phyloP scores from a whole-genome alignment of 2,888 invertebrate species.

The Tribolium freemani region DNA sequence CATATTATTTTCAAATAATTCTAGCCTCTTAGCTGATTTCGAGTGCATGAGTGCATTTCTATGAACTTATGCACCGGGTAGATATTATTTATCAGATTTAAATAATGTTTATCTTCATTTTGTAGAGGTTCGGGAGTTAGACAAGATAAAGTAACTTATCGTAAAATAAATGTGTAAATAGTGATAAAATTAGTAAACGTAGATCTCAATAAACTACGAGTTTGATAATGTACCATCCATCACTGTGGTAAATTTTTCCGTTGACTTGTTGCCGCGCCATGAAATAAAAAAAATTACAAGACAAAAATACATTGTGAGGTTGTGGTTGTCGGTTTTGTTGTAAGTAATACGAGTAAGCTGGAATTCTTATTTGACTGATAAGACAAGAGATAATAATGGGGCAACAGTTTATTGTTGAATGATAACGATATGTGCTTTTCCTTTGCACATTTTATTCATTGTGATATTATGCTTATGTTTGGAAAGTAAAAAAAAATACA shows the following conservation, averaged over 20 bases:
- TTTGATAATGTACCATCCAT: constrained; percentile 34
- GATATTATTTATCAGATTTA: constrained; percentile 2
- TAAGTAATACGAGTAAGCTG: not conserved
- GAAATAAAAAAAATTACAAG: too few relatives aligned
- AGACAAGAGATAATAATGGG: not conserved
- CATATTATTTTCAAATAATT: too few relatives aligned
- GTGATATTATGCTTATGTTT: too few relatives aligned
- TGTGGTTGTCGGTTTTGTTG: not conserved
- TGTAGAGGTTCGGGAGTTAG: constrained; percentile 25
- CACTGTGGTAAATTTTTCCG: constrained; percentile 11
- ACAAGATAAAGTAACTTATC: constrained; percentile 39
- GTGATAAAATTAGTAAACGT: constrained; percentile 48
- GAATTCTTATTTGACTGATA: constrained; percentile 2
- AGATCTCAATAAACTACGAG: constrained; percentile 47
- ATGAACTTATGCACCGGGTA: not conserved
- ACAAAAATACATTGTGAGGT: too few relatives aligned
- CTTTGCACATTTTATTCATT: not conserved
- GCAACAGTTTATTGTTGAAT: not conserved
- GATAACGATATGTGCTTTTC: not conserved
- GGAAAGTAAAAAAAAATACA: too few relatives aligned
- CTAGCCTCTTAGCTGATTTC: too few relatives aligned
- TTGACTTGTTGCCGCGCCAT: not conserved
- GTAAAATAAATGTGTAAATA: constrained; percentile 46
- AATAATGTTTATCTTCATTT: constrained; percentile 2
- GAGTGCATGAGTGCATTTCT: too few relatives aligned